Base-by-base conservation (phyloP, 2,797 vertebrate genomes). In the Ptychadena robeensis region DNA sequence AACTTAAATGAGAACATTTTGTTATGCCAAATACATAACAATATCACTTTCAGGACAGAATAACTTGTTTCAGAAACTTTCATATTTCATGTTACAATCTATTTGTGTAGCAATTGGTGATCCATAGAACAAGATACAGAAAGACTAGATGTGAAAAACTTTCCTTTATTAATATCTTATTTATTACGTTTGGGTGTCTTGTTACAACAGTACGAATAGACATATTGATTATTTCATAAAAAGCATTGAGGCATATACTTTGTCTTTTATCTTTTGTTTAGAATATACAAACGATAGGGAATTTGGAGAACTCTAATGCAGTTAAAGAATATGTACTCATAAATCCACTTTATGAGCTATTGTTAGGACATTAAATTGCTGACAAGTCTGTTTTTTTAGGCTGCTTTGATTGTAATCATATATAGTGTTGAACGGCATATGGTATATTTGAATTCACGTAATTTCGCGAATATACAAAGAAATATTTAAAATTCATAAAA, bases 1-100 rank as follows among this genome's bases (percentile, higher is more conserved):
- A 86, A 71, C 0, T 87, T 83, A 86, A 87, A 81, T 73, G 2
- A 79, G 25, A 82, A 30, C 2, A 83, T 67, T 85, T 70, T 87
- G 38, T 69, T 86, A 80, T 82, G 31, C 61, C 38, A 87, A 79
- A 22, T 72, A 79, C 12, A 30, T 57, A 80, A 72, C 4, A 86
- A 30, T 32, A 80, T 32, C 0, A 12, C 1, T 48, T 75, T 86
- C n/a, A 86, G 3, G n/a, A 70, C 75, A 86, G 15, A 37, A 59
- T 75, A 82, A 75, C 44, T 74, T 79, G 37, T 73, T 82, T 68
- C 53, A 68, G 35, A 82, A 82, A 82, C 70, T 81, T 80, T 73
- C 63, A 74, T 74, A 81, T 74, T 74, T 81, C 63, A 73, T 82
- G 44, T 68, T 82, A 67, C 34, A 81, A 59, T 73, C 28, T 40